A percentile compares a stretch with the other conserved stretches of the same genome.
Evolutionary conservation across 2,888 invertebrate genomes (phyloP).

Genomic region (Diplazon laetatorius): DNA sequence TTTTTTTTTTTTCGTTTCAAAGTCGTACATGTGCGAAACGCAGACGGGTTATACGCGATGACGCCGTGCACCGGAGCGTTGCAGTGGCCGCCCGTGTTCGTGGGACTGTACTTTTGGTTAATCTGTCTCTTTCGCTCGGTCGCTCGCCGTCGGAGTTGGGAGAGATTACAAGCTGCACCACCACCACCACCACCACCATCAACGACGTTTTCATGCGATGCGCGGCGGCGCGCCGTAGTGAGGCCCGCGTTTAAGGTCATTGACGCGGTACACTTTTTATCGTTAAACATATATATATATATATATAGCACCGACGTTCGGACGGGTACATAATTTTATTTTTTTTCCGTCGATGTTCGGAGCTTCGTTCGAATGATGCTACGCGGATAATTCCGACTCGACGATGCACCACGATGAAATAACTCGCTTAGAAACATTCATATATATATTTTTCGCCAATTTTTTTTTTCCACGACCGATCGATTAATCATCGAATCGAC

Average conservation of each 20-base stretch:
- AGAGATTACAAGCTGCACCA: conserved; percentile 37
- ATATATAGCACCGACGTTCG: conserved; percentile 72
- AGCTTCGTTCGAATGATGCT: too few relatives aligned
- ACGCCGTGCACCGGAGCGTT: conserved; percentile 52
- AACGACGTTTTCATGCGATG: conserved; percentile 43
- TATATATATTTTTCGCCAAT: too few relatives aligned
- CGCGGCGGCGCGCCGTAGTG: conserved; percentile 61
- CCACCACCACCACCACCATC: too few relatives aligned
- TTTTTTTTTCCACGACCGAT: too few relatives aligned
- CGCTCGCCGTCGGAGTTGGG: conserved; percentile 25
- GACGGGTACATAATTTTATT: conserved; percentile 61
- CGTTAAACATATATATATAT: too few relatives aligned
- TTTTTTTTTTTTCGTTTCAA: conserved; percentile 38
- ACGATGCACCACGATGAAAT: too few relatives aligned
- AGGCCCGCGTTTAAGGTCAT: conserved; percentile 77
- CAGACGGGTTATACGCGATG: conserved; percentile 23
- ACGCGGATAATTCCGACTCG: too few relatives aligned
- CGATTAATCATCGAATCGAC: too few relatives aligned
- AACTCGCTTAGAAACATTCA: too few relatives aligned
- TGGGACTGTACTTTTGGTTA: conserved; percentile 47
- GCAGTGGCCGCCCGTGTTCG: conserved; percentile 10
- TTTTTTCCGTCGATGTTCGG: conserved; percentile 34
- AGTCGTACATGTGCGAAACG: conserved; percentile 8
- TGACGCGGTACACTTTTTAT: conserved; percentile 82
- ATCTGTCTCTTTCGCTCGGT: conserved; percentile 22